Base-by-base conservation (phyloP, 2,888 invertebrate species). In the Psylliodes chrysocephalus region DNA sequence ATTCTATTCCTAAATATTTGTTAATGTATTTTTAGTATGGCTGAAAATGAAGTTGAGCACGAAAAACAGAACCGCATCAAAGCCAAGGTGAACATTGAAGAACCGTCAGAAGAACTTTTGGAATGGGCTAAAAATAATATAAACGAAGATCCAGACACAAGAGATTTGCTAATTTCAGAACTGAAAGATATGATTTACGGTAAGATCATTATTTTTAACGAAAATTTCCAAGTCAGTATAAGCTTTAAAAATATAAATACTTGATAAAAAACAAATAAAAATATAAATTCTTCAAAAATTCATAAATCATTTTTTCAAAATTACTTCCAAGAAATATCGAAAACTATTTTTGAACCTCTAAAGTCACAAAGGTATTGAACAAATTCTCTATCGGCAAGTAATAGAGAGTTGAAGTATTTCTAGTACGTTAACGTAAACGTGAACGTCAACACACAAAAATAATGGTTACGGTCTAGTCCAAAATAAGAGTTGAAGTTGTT, bases 111-210 rank as follows among this genome's bases (percentile, higher is more conserved):
- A 54, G 67, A 65, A 25, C 56, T 75, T n/a, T n/a, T 74, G 17
- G 63, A 70, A 53, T 75, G 73, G 71, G 75, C 72, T 1, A 66
- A 69, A 60, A 63, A 67, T 19, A 68, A 74, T 55, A 74, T 75
- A 12, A 54, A 64, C 14, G 73, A 74, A 67, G 66, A 72, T 47
- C 72, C 71, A 2, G 68, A 74, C 44, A 70, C 49, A 7, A 73
- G 65, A 28, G 59, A 72, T 18, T 61, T 69, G 44, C 22, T 71
- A 7, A 54, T 75, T 22, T 73, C 88, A 67, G 89, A 91, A 73
- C 85, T 92, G 8, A 84, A 88, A 33, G 90, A 89, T 73, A 86
- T 91, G 85, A 89, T 91, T 71, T 88, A 87, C 75, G 90, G 91
- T 91, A 79, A 74, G 80, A 18, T 28, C 2, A 1, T 35, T n/a